phyloP scores from a whole-genome alignment of 1,140 invertebrate genomes.

The Phortica variegata region DNA sequence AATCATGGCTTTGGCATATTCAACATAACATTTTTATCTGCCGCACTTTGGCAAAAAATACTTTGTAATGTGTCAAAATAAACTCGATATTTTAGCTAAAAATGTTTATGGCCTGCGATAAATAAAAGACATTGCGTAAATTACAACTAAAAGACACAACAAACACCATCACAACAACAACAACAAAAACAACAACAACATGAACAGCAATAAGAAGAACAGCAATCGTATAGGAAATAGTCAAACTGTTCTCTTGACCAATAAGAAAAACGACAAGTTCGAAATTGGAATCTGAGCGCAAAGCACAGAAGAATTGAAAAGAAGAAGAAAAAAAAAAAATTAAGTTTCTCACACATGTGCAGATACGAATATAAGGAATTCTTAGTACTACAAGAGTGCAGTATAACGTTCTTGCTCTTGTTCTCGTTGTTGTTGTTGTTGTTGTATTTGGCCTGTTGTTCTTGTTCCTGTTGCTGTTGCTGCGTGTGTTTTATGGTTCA shows the following conservation, averaged over 20 bases:
- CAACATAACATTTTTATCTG: too few species aligned
- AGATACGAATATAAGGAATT: neutral
- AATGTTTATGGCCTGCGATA: slow-evolving; percentile 52
- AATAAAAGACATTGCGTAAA: slow-evolving; percentile 53
- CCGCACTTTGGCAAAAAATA: slow-evolving; percentile 25
- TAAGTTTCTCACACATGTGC: too few species aligned
- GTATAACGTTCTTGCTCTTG: slow-evolving; percentile 11
- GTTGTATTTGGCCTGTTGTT: slow-evolving; percentile 33
- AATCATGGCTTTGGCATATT: too few species aligned
- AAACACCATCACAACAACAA: slow-evolving; percentile 8
- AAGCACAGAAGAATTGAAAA: too few species aligned
- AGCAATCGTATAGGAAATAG: slow-evolving; percentile 21
- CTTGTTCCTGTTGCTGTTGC: slow-evolving; percentile 23
- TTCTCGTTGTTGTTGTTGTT: slow-evolving; percentile 23
- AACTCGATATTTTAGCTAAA: slow-evolving; percentile 55
- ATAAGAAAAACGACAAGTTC: neutral
- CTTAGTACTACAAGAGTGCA: neutral
- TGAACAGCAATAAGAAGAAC: neutral
- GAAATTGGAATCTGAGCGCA: too few species aligned
- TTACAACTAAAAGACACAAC: slow-evolving; percentile 40
- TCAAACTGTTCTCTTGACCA: slow-evolving; percentile 14
- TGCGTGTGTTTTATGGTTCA: slow-evolving; percentile 41
- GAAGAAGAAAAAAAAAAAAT: too few species aligned
- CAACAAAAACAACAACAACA: slow-evolving; percentile 7
- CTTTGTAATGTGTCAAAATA: slow-evolving; percentile 54